These are phyloP conservation scores for Heliothis virescens DNA, from an alignment of 1,140 invertebrate species.

Conservation along the genomic window DNA sequence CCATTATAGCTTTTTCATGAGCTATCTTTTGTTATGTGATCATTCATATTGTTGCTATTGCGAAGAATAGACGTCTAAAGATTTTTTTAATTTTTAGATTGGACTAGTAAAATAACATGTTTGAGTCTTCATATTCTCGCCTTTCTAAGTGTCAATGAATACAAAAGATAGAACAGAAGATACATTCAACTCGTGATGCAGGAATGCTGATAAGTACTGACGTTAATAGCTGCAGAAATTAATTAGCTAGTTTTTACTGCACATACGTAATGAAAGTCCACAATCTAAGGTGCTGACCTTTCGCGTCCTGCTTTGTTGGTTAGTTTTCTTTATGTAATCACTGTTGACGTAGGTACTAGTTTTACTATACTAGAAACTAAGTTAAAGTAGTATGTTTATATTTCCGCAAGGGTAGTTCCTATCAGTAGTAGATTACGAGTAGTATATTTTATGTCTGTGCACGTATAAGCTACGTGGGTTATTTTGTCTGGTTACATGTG, in stretches of 20 bases:
- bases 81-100: too few relatives aligned
- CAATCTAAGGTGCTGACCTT: constrained; percentile 29
- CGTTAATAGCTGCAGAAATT: constrained; percentile 24
- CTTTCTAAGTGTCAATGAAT: neutral
- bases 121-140: too few relatives aligned
- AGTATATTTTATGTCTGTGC: neutral
- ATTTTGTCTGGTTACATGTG: too few relatives aligned
- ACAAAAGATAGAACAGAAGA: neutral
- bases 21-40: neutral
- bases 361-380: constrained; percentile 2
- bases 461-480: too few relatives aligned
- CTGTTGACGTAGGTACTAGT: constrained; percentile 4
- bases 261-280: constrained; percentile 41
- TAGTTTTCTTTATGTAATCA: constrained; percentile 24
- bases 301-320: constrained; percentile 9
- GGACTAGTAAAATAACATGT: too few relatives aligned
- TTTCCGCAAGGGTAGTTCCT: neutral
- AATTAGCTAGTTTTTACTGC: constrained; percentile 35
- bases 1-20: neutral
- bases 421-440: neutral
- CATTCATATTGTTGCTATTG: too few relatives aligned
- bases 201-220: constrained; percentile 10
- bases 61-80: too few relatives aligned
- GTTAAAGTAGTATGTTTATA: constrained; percentile 8
- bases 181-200: neutral